A percentile compares a stretch with the other conserved stretches of the same genome.
Evolutionary conservation across 2,113 vertebrate genomes (phyloP).

Genomic region (Eptesicus fuscus): DNA sequence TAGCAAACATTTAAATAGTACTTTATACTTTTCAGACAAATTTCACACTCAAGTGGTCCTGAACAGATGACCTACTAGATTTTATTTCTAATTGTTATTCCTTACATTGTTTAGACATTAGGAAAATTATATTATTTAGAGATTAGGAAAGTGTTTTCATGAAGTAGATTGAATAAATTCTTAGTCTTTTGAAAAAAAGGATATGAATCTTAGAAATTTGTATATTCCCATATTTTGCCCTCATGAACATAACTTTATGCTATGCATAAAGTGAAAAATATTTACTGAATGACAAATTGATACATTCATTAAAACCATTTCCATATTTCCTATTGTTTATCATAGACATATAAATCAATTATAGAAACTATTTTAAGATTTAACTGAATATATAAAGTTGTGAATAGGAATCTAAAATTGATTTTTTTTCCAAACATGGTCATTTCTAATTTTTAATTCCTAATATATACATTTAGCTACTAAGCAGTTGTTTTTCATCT

Average conservation of each 20-base stretch:
- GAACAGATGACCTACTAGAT: background rate
- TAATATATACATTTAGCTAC: background rate
- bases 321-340: constrained; percentile 12
- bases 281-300: background rate
- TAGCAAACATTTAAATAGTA: background rate
- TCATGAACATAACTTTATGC: background rate
- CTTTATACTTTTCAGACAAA: background rate
- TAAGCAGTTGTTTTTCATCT: constrained; percentile 36
- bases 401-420: constrained; percentile 14
- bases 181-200: constrained; percentile 40
- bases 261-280: background rate
- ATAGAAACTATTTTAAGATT: background rate
- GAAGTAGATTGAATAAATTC: constrained; percentile 1
- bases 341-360: constrained; percentile 7
- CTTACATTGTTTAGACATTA: background rate
- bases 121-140: background rate
- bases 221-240: background rate
- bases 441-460: background rate
- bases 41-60: background rate
- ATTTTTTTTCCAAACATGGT: background rate
- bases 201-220: background rate
- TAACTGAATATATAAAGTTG: background rate
- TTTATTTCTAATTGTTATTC: constrained; percentile 22
- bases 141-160: constrained; percentile 19
- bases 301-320: background rate